Evolutionary conservation across 2,113 vertebrate genomes (phyloP), one percentile per base, ranked within the genome.

Genomic region (Macquaria australasica): DNA sequence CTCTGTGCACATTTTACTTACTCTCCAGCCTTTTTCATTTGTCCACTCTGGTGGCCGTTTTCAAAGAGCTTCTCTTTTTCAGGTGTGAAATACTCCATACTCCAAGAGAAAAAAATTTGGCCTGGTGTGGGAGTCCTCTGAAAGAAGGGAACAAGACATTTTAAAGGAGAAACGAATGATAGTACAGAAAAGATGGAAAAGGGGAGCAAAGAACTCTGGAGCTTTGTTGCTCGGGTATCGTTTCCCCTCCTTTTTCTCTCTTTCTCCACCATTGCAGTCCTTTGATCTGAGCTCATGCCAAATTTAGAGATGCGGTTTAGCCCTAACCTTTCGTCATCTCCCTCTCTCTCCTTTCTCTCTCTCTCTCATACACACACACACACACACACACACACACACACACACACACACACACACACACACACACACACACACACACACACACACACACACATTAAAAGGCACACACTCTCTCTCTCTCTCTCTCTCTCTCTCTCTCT

Each of bases 281-380:
- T 93, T 94, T 92, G 84, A 91, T 93, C 89, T 90, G 58, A 91
- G 87, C 75, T 89, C 81, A 85, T 84, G 77, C 75, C 89, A 88
- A 83, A 91, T 91, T 89, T 88, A 87, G 81, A 90, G 81, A 88
- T 77, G 72, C 68, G 67, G 70, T 85, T 90, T 82, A 73, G 78
- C 85, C 79, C 62, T 79, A 87, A 89, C 79, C 85, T 88, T 88
- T 88, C 16, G 50, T 84, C 79, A 79, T 88, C 76, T 76, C 7
- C 16, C 12, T 60, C 69, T 28, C 48, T 63, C 64, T 69, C 60
- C 23, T 76, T 41, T 62, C 39, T 82, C 62, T 73, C 59, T 58
- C 16, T 53, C 58, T 28, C 28, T 15, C 25, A 15, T 28, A 74
- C 81, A 63, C 21, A 68, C 55, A 69, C 48, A 76, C 55, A 74